Evolutionary conservation across 2,888 invertebrate genomes (phyloP).

Genomic region (Coelogynopora nodosa): DNA sequence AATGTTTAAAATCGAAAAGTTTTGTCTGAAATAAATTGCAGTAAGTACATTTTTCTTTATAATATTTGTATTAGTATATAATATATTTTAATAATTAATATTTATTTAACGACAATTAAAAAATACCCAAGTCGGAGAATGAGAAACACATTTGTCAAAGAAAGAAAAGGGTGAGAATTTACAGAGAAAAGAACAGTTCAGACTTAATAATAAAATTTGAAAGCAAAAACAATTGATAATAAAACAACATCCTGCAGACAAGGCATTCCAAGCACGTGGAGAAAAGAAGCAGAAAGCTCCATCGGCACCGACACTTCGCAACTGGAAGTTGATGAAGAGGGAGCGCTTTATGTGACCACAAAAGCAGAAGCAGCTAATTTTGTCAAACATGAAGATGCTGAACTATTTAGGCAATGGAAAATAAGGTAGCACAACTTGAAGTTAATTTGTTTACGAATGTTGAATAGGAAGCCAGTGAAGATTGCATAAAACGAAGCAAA

Average conservation of each 20-base stretch:
- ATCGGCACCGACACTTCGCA: neutral
- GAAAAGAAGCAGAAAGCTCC: neutral
- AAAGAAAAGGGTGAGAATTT: slow-evolving; percentile 13
- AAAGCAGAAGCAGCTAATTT: slow-evolving; percentile 17
- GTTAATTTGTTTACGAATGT: neutral
- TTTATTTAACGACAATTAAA: slow-evolving; percentile 2
- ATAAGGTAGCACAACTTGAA: neutral
- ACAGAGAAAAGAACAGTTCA: neutral
- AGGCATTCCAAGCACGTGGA: neutral
- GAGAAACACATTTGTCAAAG: slow-evolving; percentile 1
- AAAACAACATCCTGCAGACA: neutral
- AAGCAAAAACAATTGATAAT: neutral
- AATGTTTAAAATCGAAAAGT: too few relatives aligned
- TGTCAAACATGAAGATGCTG: neutral
- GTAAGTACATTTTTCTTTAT: too few relatives aligned
- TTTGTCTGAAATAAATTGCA: too few relatives aligned
- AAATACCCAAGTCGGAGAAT: neutral
- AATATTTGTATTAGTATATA: too few relatives aligned
- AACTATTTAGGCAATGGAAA: neutral
- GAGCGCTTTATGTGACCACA: slow-evolving; percentile 9
- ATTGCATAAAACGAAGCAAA: neutral
- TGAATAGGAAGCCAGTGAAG: neutral
- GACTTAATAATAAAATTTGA: neutral
- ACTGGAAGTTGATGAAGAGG: slow-evolving; percentile 5
- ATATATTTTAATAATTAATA: neutral